These are phyloP conservation scores for Atrichornis clamosus DNA, from an alignment of 2,113 vertebrate genomes.

Conservation along the genomic window DNA sequence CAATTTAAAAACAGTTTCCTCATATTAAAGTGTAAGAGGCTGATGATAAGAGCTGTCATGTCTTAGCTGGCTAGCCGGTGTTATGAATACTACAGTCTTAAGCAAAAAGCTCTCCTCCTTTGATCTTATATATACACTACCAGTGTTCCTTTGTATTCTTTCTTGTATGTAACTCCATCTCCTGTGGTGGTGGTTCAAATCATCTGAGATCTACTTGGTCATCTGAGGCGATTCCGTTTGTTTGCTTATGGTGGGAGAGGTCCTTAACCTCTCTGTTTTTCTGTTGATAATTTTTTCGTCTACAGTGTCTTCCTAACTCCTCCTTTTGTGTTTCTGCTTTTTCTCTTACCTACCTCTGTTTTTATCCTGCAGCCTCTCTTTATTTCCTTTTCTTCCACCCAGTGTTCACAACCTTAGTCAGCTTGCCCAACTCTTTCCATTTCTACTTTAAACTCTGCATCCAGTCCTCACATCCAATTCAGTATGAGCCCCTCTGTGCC, in stretches of 20 bases:
- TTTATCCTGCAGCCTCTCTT: not conserved
- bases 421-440: not conserved
- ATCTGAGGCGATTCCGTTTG: not conserved
- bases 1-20: slow-evolving; percentile 51
- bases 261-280: not conserved
- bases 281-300: not conserved
- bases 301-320: not conserved
- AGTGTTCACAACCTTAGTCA: not conserved
- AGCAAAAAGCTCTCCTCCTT: slow-evolving; percentile 15
- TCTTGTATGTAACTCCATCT: not conserved
- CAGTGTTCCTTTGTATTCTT: not conserved
- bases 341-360: not conserved
- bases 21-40: slow-evolving; percentile 21
- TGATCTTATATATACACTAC: not conserved
- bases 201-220: not conserved
- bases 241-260: not conserved
- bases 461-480: not conserved
- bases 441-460: not conserved
- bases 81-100: slow-evolving; percentile 24
- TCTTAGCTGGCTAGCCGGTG: not conserved
- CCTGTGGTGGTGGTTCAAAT: not conserved
- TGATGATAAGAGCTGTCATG: slow-evolving; percentile 26
- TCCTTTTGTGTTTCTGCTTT: not conserved
- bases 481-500: not conserved
- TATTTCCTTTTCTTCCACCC: not conserved